Evolutionary conservation across 2,113 vertebrate species (phyloP), one percentile per base, ranked within the genome.

Genomic region (Rhizomys pruinosus): DNA sequence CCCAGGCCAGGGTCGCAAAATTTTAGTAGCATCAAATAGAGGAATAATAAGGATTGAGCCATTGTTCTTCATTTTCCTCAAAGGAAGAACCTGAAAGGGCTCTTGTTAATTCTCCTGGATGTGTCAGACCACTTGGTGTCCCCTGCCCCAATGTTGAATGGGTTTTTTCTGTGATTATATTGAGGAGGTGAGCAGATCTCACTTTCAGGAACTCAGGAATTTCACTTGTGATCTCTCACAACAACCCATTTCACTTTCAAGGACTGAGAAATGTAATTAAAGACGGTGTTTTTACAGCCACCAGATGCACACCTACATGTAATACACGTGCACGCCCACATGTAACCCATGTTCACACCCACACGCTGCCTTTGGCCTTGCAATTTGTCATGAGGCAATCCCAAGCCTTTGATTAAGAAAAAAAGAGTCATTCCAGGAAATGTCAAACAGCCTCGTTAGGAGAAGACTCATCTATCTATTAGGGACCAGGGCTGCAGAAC

Each of bases 391-490:
- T 72, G 17, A 66, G 61, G 55, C 44, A 68, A 86, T 79, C 42
- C 0, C 52, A 91, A 79, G 25, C 27, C 74, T 84, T 71, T 76
- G 9, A 44, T 85, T 37, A n/a, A 61, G 61, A 64, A 90, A 68
- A 90, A 68, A 91, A 91, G 44, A 76, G 57, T 52, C 84, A 69
- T 81, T 68, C 47, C 64, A 16, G 39, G 69, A 92, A 84, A 64
- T 71, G 69, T 96, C 93, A 52, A 84, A 84, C 47, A 11, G 15
- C 25, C 16, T 89, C 61, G 80, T 32, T 2, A 82, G 61, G 47
- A 92, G 84, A 82, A 78, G 61, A 73, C 27, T 2, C 89, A 94
- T 88, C 66, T 91, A 86, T 76, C 81, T 91, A 86, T 76, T 78
- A 71, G 86, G 59, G 34, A 73, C 52, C 37, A 34, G 57, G 72